Base-by-base conservation (phyloP, 2,113 vertebrate genomes). In the Phaethornis superciliosus region DNA sequence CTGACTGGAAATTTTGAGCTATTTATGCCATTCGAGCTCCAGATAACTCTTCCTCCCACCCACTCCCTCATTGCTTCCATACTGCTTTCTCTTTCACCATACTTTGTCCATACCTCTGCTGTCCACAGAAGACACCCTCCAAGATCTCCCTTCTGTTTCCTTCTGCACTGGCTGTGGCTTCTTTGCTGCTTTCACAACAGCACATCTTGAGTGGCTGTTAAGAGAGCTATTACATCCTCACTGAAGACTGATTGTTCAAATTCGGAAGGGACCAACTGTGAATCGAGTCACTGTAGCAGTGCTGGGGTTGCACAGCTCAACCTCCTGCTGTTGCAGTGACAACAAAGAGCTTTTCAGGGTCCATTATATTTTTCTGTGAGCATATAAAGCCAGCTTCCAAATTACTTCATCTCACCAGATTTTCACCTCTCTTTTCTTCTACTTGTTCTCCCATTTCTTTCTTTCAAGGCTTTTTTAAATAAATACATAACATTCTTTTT, bases 101-200 rank as follows among this genome's bases (percentile, higher is more conserved):
- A 75, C 14, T 12, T 58, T 58, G 8, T 47, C 58, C 6, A 4
- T 30, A 55, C 4, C 19, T 74, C 44, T 33, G 5, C 20, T 56
- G 32, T 15, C 46, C 55, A 35, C 37, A 7, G 4, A 51, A 83
- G 42, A 28, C 9, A 77, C 7, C 20, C 60, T 65, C 37, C n/a
- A 60, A 70, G 47, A 14, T 63, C 7, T 55, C 24, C 24, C 12
- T 65, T 51, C 15, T 67, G 12, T 18, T 77, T 49, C 12, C 28
- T 58, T 55, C 35, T 42, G 10, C 18, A 15, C 6, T 2, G 0
- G 14, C 47, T 3, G 1, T 4, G 28, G 42, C 23, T 85, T 32
- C 46, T 44, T 81, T 17, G 9, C 6, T 55, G 28, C 26, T 86
- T 47, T 58, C 17, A 23, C 12, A 18, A 33, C 2, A 3, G 10